Evolutionary conservation across 2,113 vertebrate species (phyloP), one percentile per base, ranked within the genome.

Genomic region (Ictalurus furcatus): DNA sequence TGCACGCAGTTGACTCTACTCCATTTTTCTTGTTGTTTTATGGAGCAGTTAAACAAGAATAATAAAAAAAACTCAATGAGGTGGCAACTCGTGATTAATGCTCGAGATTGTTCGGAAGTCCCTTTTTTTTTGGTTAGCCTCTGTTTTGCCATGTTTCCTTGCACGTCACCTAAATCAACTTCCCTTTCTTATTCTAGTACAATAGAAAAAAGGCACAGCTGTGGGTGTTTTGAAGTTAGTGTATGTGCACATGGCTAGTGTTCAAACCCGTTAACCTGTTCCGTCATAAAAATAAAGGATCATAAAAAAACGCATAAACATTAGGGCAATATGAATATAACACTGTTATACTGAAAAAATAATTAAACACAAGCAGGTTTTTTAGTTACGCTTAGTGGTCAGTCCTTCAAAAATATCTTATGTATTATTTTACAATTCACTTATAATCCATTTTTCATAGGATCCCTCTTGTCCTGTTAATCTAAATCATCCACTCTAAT

Each of bases 401-500:
- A 56, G 3, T 8, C 16, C 16, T 56, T 81, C 17, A 56, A 30
- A 30, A 81, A 79, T 52, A 52, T 52, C n/a, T 23, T 11, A n/a
- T 85, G 0, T 30, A 48, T 48, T 17, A 52, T 85, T 16, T 61
- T 61, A 61, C 58, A n/a, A 23, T 44, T 84, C 6, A n/a, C 4
- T 19, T 30, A 6, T 34, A 67, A 17, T 71, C 6, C 0, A 67
- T 71, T 85, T 19, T 19, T 13, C 44, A 56, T 34, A 13, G 23
- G 4, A 69, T 56, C 37, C 6, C 34, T 21, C 14, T 63, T 63
- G 59, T 52, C 84, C 61, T 59, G 23, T 69, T 89, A 63, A 86
- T 89, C 79, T 89, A 83, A 86, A 90, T 84, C 61, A 85, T 82
- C 84, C 86, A 83, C 91, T 93, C 91, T 89, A 86, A 87, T 91